These are phyloP conservation scores for Chaetophractus vellerosus DNA, from an alignment of 2,797 vertebrate species.

Conservation along the genomic window DNA sequence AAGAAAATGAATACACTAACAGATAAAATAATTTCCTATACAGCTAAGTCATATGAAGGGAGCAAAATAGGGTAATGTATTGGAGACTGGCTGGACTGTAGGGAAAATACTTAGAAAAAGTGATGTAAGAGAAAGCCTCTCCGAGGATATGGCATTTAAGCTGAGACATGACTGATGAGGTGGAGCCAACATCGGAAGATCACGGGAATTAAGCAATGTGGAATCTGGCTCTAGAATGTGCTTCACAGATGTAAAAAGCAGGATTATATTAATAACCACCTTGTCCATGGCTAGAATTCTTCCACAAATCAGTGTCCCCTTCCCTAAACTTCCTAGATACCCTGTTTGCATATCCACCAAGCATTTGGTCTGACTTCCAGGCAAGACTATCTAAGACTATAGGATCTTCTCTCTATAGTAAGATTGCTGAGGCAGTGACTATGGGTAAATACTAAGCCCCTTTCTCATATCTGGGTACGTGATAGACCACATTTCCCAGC, in stretches of 20 bases:
- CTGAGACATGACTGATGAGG: background rate
- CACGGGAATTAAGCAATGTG: background rate
- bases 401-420: background rate
- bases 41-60: background rate
- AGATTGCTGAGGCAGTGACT: background rate
- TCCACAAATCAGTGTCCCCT: background rate
- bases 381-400: background rate
- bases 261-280: constrained; percentile 20
- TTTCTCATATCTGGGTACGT: background rate
- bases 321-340: background rate
- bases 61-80: background rate
- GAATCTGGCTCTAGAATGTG: background rate
- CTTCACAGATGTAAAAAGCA: constrained; percentile 1
- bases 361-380: background rate
- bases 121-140: background rate
- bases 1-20: background rate
- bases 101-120: background rate
- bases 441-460: background rate
- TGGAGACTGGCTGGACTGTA: background rate
- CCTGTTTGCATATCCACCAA: background rate
- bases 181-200: background rate
- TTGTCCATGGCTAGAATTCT: background rate
- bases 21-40: background rate
- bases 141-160: background rate
- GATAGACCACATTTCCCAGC: background rate